phyloP scores from a whole-genome alignment of 2,797 vertebrate species.

The Periparus ater region DNA sequence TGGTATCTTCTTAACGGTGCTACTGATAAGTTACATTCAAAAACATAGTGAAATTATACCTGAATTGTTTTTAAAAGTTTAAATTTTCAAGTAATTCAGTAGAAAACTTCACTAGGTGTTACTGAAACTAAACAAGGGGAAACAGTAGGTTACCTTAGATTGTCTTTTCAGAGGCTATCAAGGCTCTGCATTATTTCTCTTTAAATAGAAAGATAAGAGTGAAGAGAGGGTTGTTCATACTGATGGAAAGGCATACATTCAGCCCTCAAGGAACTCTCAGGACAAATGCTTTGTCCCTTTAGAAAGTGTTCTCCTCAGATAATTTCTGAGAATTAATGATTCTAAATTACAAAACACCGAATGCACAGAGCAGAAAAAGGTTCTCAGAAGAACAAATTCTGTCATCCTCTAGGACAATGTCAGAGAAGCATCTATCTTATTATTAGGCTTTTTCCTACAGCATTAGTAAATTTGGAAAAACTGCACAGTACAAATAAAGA shows the following conservation, averaged over 20 bases:
- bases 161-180: neutral
- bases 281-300: neutral
- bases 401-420: neutral
- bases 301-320: neutral
- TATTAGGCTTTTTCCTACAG: neutral
- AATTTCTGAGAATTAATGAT: neutral
- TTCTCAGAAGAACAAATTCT: neutral
- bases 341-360: neutral
- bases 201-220: neutral
- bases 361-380: neutral
- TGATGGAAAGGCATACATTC: neutral
- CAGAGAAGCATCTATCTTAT: neutral
- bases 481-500: neutral
- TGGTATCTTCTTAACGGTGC: neutral
- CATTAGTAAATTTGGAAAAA: neutral
- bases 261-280: neutral
- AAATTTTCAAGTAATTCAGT: neutral
- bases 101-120: neutral
- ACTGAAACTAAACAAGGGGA: neutral
- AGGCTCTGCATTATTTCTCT: neutral
- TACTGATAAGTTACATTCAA: neutral
- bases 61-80: neutral
- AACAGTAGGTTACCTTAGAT: neutral
- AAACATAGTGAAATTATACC: neutral
- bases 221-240: neutral